Evolutionary conservation across 1,140 invertebrate genomes (phyloP).

Genomic region (Drosophila varians): DNA sequence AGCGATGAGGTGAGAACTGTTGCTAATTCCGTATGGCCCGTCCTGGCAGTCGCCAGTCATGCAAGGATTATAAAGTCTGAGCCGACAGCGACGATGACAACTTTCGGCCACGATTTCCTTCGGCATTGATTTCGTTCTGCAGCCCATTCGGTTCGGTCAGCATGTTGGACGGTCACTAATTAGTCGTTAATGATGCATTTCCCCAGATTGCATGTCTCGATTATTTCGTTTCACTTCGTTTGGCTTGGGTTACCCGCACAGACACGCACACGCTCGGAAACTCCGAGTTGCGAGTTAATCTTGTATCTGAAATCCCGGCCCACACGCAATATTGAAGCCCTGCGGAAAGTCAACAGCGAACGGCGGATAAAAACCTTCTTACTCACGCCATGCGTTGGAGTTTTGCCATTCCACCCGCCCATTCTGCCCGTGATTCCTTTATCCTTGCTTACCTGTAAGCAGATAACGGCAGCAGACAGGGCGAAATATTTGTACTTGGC

Average conservation of each 20-base stretch:
- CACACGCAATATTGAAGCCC: conserved; percentile 73
- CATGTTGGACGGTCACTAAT: conserved; percentile 56
- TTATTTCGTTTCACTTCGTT: conserved; percentile 41
- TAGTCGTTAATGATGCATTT: conserved; percentile 77
- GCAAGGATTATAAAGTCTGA: conserved; percentile 60
- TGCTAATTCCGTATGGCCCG: conserved; percentile 62
- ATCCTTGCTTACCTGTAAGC: conserved; percentile 50
- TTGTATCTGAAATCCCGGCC: conserved; percentile 42
- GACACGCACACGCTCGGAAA: conserved; percentile 33
- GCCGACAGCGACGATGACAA: conserved; percentile 1
- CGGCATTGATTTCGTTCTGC: conserved; percentile 47
- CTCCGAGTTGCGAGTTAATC: conserved; percentile 21
- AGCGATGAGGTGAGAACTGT: conserved; percentile 19
- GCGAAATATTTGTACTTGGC: conserved; percentile 34
- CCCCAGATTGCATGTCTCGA: conserved; percentile 59
- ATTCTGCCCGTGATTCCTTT: conserved; percentile 19
- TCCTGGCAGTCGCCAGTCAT: conserved; percentile 6
- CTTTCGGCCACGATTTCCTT: conserved; percentile 28
- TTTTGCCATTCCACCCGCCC: conserved; percentile 12
- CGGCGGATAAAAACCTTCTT: conserved; percentile 31
- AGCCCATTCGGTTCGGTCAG: conserved; percentile 35
- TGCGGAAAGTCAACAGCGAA: conserved; percentile 41
- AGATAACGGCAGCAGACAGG: conserved; percentile 16
- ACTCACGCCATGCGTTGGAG: conserved; percentile 37
- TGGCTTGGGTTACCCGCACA: conserved; percentile 17